Percentiles rank a stretch among this genome's conserved stretches.
phyloP scores from a whole-genome alignment of 2,797 vertebrate genomes.

The Catostomus latipinnis region DNA sequence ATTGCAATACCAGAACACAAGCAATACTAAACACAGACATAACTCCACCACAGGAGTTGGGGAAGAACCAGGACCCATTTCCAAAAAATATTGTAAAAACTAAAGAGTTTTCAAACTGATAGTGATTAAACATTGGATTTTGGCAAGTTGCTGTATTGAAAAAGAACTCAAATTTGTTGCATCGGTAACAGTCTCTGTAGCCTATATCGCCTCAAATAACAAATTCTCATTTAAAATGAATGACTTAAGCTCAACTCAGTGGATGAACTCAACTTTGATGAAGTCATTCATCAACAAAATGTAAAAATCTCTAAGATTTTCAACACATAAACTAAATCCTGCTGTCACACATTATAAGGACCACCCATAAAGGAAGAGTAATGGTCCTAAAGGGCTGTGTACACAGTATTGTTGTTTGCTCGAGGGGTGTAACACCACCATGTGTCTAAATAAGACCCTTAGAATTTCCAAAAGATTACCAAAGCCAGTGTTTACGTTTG shows the following conservation, averaged over 20 bases:
- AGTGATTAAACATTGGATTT: too few relatives aligned
- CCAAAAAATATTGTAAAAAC: too few relatives aligned
- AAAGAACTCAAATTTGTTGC: too few relatives aligned
- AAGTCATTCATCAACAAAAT: not conserved
- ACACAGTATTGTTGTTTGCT: constrained; percentile 51
- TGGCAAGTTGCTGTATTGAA: too few relatives aligned
- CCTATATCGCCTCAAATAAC: too few relatives aligned
- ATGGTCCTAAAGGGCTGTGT: constrained; percentile 1
- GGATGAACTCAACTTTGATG: not conserved
- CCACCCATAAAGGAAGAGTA: constrained; percentile 22
- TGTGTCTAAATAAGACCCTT: constrained; percentile 43
- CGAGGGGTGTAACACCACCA: constrained; percentile 55
- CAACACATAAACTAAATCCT: constrained; percentile 6
- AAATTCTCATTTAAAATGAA: not conserved
- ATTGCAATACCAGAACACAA: not conserved
- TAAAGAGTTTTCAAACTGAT: too few relatives aligned
- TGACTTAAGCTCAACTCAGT: not conserved
- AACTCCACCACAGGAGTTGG: not conserved
- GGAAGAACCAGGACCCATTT: too few relatives aligned
- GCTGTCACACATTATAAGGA: not conserved
- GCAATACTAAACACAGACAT: not conserved
- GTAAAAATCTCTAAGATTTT: not conserved
- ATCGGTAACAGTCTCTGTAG: too few relatives aligned
- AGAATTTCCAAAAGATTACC: constrained; percentile 45
- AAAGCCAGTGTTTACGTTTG: not conserved